phyloP scores from a whole-genome alignment of 2,113 vertebrate species.

The Copsychus sechellarum region DNA sequence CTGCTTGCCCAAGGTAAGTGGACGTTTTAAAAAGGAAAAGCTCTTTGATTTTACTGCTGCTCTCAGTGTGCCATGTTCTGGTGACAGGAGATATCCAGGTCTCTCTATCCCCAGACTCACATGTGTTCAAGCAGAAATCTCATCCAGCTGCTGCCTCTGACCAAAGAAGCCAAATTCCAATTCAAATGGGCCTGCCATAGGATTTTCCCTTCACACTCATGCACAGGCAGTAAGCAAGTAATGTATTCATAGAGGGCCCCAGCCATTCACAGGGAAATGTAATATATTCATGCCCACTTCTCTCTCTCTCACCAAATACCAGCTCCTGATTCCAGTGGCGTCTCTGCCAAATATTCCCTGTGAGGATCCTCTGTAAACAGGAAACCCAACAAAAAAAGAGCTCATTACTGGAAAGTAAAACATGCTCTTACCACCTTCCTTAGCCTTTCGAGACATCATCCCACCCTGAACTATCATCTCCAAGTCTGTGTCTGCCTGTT shows the following conservation, averaged over 20 bases:
- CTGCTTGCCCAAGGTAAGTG: background rate
- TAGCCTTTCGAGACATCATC: background rate
- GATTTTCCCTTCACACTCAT: background rate
- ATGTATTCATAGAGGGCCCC: background rate
- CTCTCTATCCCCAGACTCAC: background rate
- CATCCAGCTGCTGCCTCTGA: background rate
- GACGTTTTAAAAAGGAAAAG: background rate
- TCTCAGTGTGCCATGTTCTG: background rate
- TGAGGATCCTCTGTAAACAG: background rate
- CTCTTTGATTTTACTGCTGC: background rate
- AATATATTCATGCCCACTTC: background rate
- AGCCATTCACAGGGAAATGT: background rate
- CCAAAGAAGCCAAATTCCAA: background rate
- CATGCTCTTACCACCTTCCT: background rate
- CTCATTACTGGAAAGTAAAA: conserved; percentile 36
- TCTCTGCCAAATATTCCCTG: conserved; percentile 40
- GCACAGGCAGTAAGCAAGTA: background rate
- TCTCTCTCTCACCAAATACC: background rate
- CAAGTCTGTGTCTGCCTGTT: background rate
- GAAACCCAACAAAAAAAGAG: background rate
- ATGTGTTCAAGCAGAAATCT: background rate
- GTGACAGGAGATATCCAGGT: background rate
- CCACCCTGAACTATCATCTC: background rate
- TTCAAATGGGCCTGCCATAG: background rate
- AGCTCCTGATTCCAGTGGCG: background rate